Base-by-base conservation (phyloP, 2,797 vertebrate genomes). In the Tauraco hartlaubi region DNA sequence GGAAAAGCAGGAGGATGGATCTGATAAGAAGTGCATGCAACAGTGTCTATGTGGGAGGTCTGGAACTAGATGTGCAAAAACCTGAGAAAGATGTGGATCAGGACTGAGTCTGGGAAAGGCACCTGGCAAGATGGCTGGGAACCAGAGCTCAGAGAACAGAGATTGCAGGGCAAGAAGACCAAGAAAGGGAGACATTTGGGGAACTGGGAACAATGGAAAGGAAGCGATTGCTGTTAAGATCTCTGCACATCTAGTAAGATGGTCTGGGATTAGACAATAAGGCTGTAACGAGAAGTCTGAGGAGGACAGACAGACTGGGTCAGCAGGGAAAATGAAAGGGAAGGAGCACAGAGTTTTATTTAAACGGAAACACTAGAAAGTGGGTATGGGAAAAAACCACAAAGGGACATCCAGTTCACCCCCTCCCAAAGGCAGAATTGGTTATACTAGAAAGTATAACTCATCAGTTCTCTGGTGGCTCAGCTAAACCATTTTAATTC, bases 1-100 rank as follows among this genome's bases (percentile, higher is more conserved):
- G 84, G 90, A 96, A 96, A 79, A 80, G 86, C 86, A 93, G 80
- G 64, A 93, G 93, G 86, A 96, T 94, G 86, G 63, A 87, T 89
- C 84, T 73, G 93, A 95, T 96, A 97, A 95, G 79, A 48, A 92
- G 67, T 6, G 63, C 55, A 8, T 15, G 51, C 58, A 90, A 55
- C n/a, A 39, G 26, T 28, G 33, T 54, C 92, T 23, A 41, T 6
- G 74, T 95, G 94, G 95, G 93, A 96, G 95, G 93, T 87, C 95
- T 95, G 86, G 52, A 87, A 79, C 71, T 31, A 46, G 33, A 67
- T 90, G 80, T 74, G 88, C 31, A 74, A 79, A 92, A 93, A 59
- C 86, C 77, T 87, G 76, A 72, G 82, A 84, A 62, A 80, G 67
- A 78, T 76, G 77, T 67, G 48, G 67, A 86, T 90, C 83, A 67